These are phyloP conservation scores for Rhagoletis pomonella DNA, from an alignment of 1,140 invertebrate species.

Conservation along the genomic window DNA sequence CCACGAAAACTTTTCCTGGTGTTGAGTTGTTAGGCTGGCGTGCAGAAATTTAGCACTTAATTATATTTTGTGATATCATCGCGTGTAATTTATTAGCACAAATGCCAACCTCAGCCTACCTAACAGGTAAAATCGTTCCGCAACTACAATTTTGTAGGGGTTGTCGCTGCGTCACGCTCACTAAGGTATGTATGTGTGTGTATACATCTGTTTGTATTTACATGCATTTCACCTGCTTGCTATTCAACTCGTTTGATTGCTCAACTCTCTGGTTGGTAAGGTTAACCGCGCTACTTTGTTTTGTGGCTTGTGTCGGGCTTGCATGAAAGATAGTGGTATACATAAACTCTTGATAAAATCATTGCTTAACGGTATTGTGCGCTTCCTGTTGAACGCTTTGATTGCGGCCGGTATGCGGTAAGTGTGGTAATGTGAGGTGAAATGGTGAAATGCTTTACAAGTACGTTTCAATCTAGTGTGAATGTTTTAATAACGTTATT, in stretches of 20 bases:
- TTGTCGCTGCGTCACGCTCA: not conserved
- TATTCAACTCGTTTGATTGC: not conserved
- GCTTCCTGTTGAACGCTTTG: not conserved
- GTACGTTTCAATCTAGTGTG: not conserved
- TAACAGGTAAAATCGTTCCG: constrained; percentile 8
- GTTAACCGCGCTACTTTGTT: constrained; percentile 37
- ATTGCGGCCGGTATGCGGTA: constrained; percentile 4
- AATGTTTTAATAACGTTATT: not conserved
- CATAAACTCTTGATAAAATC: constrained; percentile 23
- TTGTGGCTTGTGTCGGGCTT: constrained; percentile 13
- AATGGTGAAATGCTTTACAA: not conserved
- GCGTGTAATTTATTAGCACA: constrained; percentile 50
- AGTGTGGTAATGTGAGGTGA: not conserved
- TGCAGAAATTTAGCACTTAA: constrained; percentile 54
- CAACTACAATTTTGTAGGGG: not conserved
- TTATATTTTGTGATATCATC: constrained; percentile 50
- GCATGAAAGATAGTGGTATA: not conserved
- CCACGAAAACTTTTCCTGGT: constrained; percentile 3
- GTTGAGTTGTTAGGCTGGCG: constrained; percentile 35
- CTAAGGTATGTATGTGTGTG: not conserved
- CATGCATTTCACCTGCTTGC: not conserved
- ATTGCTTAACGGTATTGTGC: constrained; percentile 12
- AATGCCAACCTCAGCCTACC: constrained; percentile 35
- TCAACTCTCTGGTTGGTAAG: constrained; percentile 21
- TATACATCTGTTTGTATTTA: too few relatives aligned